Base-by-base conservation (phyloP, 2,113 vertebrate species). In the Alouatta palliata region DNA sequence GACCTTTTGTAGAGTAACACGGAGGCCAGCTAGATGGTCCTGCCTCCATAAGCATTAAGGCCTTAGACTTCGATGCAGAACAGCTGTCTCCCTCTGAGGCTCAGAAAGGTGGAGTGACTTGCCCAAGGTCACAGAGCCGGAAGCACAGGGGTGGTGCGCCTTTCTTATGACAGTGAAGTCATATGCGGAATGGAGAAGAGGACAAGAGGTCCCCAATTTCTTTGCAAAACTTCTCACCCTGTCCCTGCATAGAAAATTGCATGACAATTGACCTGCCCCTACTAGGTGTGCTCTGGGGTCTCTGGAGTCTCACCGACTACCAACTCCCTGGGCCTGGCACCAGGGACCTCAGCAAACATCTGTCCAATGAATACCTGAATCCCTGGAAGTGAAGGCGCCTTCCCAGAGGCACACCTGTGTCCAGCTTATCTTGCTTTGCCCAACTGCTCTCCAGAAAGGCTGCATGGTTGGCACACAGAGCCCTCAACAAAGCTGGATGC, bases 41-140 rank as follows among this genome's bases (percentile, higher is more conserved):
- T 20, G 21, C 4, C 14, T 70, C 32, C 21, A 6, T 3, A 4
- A 21, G 3, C 54, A 9, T 1, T 0, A 21, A 27, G 17, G 35
- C n/a, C 82, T 71, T n/a, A 25, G 49, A 40, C 52, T 23, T 7
- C 3, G 61, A 54, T 47, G 12, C 23, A 37, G 32, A 75, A 32
- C 37, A 76, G 76, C 30, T 6, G 54, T n/a, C 40, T 64, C 32
- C 80, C 49, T 58, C 23, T 13, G 54, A 85, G 61, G 37, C 70
- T 64, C 71, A 37, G 54, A 40, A 47, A 68, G 61, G 21, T 19
- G 37, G 20, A 35, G 27, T 56, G 79, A 83, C 35, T 73, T 79
- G 70, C 35, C 35, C 58, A 32, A 35, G 79, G 71, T 86, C 73
- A 40, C 47, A 85, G 21, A 40, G 70, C 45, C 37, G 10, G 68